A percentile compares a stretch with the other conserved stretches of the same genome.
Conservation (phyloP, 2,888 invertebrate genomes). For the Pilophorus perplexus region DNA sequence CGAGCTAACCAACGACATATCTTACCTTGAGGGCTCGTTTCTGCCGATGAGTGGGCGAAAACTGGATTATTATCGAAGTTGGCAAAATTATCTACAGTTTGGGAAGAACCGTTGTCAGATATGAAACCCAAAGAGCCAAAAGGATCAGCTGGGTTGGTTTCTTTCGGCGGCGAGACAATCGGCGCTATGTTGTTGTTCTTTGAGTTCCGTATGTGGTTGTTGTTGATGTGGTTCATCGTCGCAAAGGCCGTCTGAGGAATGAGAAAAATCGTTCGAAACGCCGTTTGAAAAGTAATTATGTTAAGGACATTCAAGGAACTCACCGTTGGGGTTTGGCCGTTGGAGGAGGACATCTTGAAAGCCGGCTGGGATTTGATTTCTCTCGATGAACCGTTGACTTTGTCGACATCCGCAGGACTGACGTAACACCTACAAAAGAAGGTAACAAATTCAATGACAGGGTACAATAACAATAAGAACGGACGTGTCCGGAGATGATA, state of each 20-base stretch:
- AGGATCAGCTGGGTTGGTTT: conserved; percentile 40
- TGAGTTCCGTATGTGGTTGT: conserved; percentile 38
- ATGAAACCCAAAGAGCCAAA: conserved; percentile 42
- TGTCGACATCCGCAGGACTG: conserved; percentile 52
- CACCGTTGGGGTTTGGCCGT: conserved; percentile 7
- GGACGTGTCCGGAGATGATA: no score
- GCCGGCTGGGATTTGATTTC: not conserved
- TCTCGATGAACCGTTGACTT: conserved; percentile 11
- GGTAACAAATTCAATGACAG: no score
- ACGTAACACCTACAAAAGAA: conserved; percentile 54
- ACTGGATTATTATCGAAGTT: conserved; percentile 72
- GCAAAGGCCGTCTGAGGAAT: conserved; percentile 16
- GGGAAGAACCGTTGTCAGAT: conserved; percentile 6
- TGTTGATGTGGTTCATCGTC: conserved; percentile 18
- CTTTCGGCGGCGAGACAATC: conserved; percentile 20
- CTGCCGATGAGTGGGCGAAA: no score
- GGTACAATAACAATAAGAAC: no score
- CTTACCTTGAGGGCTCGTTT: conserved; percentile 18
- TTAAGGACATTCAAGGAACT: not conserved
- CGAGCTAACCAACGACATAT: no score
- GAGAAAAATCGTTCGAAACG: no score
- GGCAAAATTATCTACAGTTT: conserved; percentile 56
- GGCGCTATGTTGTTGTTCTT: conserved; percentile 40
- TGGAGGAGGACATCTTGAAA: not conserved
- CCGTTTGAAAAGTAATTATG: not conserved